phyloP scores from a whole-genome alignment of 2,888 invertebrate species.

The Hermaeophaga mercurialis region DNA sequence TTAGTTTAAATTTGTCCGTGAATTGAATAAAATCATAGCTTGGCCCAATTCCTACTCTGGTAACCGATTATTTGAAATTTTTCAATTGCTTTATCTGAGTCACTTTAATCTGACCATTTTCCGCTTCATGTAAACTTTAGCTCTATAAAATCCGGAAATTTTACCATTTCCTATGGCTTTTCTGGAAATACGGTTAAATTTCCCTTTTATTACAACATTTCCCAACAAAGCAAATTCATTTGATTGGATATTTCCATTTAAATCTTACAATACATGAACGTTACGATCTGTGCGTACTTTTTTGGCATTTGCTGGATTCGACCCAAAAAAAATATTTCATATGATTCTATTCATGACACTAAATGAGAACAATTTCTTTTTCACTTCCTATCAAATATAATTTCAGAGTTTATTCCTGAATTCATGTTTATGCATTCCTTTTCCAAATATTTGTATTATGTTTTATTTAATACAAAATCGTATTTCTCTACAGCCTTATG shows the following conservation, averaged over 20 bases:
- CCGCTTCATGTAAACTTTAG: slow-evolving; percentile 23
- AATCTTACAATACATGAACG: neutral
- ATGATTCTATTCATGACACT: no score
- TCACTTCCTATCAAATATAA: no score
- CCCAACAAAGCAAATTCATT: neutral
- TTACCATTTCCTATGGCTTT: slow-evolving; percentile 21
- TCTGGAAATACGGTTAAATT: slow-evolving; percentile 15
- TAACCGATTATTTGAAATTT: slow-evolving; percentile 9
- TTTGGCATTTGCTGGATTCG: no score
- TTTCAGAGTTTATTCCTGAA: no score
- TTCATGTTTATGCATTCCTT: no score
- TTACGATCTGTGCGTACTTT: neutral
- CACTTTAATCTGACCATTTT: slow-evolving; percentile 25
- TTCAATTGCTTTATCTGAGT: slow-evolving; percentile 20
- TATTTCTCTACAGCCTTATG: no score
- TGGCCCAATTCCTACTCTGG: neutral
- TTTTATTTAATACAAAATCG: no score
- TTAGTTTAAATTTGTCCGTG: no score
- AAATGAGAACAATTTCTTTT: no score
- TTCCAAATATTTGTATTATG: no score
- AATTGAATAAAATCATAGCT: neutral
- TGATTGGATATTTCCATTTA: slow-evolving; percentile 15
- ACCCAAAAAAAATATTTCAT: no score
- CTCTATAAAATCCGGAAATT: slow-evolving; percentile 25
- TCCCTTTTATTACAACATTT: slow-evolving; percentile 14